Base-by-base conservation (phyloP, 2,797 vertebrate species). In the Chelon labrosus region DNA sequence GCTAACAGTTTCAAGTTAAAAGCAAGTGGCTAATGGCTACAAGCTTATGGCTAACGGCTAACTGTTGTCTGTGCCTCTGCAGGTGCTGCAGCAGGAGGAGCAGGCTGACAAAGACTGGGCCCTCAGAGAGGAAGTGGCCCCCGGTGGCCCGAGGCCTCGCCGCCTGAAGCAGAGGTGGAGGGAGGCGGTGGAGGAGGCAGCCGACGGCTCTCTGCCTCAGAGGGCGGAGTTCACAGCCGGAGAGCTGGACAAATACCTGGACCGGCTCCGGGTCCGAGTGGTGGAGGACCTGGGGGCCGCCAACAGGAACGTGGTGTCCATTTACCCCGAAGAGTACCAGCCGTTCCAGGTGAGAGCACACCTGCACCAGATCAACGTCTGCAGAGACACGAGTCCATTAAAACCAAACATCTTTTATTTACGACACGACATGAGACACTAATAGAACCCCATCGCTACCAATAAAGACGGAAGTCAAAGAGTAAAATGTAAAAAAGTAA, bases 1-100 rank as follows among this genome's bases (percentile, higher is more conserved):
- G 31, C 31, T 31, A 31, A 31, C 31, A 27, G 2, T 5, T 27
- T 27, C 2, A 27, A 27, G 27, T 5, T 27, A 27, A 27, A 2
- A 27, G 27, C 27, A 27, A 27, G 3, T 27, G 27, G 27, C 27
- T 27, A 27, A 2, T 27, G 5, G 27, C 27, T 27, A 27, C 2
- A 2, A 27, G 27, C 27, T 27, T 3, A 27, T 27, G 22, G 22
- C 22, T 22, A 22, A 22, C 22, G 31, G 5, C 31, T 31, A 31
- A 31, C 31, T 31, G 31, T 7, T 44, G 8, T 38, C 11, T 14
- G 47, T 37, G 14, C 41, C 22, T 58, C 1, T 37, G 16, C 80
- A 93, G 92, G 97, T 98, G 6, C 92, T 98, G 50, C 89, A 96
- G 85, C 97, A 97, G 88, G 97, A 98, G 85, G 96, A 97, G 75